phyloP scores from a whole-genome alignment of 1,140 invertebrate genomes.

The Brachionus sp. region DNA sequence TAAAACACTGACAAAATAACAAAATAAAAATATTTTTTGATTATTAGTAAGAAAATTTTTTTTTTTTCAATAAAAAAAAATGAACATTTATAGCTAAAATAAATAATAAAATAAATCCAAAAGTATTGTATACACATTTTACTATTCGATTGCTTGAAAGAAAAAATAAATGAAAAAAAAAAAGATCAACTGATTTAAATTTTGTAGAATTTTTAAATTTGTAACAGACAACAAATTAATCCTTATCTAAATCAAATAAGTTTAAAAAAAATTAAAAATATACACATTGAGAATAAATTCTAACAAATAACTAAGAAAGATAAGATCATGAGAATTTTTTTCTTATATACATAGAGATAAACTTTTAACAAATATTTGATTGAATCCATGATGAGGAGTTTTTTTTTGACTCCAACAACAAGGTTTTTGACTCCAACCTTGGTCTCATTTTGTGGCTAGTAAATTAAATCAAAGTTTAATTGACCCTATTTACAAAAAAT shows the following conservation, averaged over 20 bases:
- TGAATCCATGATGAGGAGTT: not conserved
- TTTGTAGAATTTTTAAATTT: too few species aligned
- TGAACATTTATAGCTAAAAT: not conserved
- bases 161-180: too few species aligned
- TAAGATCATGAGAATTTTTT: too few species aligned
- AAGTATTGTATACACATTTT: too few species aligned
- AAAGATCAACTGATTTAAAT: too few species aligned
- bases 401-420: not conserved
- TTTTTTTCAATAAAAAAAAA: not conserved
- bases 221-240: too few species aligned
- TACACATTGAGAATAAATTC: too few species aligned
- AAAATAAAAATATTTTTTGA: not conserved
- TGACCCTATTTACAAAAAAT: not conserved
- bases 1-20: not conserved
- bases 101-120: not conserved
- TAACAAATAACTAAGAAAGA: too few species aligned
- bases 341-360: not conserved
- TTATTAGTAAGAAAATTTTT: not conserved
- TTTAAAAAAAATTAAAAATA: too few species aligned
- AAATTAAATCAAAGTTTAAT: slow-evolving; percentile 1
- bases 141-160: too few species aligned
- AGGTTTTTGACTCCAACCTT: too few species aligned
- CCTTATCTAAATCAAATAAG: too few species aligned
- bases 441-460: not conserved
- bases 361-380: not conserved